phyloP scores from a whole-genome alignment of 2,797 vertebrate genomes.

The Pangasius mekongensis region DNA sequence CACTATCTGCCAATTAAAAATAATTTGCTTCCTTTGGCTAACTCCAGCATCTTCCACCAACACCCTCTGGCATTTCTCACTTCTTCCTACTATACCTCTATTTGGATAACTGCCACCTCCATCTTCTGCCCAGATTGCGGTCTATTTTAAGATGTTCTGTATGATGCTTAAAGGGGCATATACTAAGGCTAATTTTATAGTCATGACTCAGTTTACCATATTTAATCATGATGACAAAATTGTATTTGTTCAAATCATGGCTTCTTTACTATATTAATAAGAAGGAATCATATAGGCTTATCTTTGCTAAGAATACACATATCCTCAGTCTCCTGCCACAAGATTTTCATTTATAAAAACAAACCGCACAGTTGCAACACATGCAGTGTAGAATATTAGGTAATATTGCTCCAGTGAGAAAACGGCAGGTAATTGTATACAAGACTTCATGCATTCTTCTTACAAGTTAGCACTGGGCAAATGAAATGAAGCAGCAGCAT shows the following conservation, averaged over 20 bases:
- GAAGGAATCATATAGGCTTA: background rate
- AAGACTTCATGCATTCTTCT: background rate
- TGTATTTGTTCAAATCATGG: background rate
- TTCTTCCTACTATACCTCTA: conserved; percentile 6
- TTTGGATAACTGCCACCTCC: conserved; percentile 6
- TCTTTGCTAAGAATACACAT: background rate
- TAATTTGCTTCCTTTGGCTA: conserved; percentile 31
- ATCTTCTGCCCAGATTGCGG: conserved; percentile 16
- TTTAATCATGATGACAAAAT: background rate
- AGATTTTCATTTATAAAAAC: background rate
- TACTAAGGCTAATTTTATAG: background rate
- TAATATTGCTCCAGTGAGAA: background rate
- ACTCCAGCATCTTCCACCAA: conserved; percentile 18
- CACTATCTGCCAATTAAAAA: conserved; percentile 32
- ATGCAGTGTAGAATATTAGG: background rate
- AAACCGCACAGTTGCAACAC: background rate
- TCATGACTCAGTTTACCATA: background rate
- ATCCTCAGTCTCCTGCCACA: background rate
- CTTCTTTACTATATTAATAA: background rate
- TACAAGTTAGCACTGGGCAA: background rate
- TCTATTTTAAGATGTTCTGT: conserved; percentile 29
- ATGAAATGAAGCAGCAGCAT: background rate
- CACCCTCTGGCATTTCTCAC: conserved; percentile 18
- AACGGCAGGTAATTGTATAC: background rate
- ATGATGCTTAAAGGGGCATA: conserved; percentile 4